Conservation (phyloP, 1,140 invertebrate genomes). For the Tetramorium parvispinum region DNA sequence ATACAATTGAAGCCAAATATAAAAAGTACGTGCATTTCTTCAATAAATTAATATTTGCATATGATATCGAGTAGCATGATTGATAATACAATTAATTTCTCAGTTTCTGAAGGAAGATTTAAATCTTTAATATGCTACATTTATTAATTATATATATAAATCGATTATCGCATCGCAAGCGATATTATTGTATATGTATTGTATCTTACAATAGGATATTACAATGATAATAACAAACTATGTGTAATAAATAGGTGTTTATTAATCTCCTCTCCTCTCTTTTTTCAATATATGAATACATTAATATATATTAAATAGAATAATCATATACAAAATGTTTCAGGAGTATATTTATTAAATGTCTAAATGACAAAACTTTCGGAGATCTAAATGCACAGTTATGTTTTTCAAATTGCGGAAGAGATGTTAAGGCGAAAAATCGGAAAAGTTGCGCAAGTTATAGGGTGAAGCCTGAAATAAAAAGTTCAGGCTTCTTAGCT, state of each 20-base stretch:
- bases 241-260: not conserved
- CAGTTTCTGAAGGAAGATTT: not conserved
- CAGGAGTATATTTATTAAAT: not conserved
- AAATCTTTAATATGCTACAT: not conserved
- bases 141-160: not conserved
- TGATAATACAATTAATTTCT: conserved; percentile 12
- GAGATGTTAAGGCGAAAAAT: conserved; percentile 48
- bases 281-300: not conserved
- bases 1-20: not conserved
- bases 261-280: not conserved
- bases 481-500: conserved; percentile 32
- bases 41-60: conserved; percentile 18
- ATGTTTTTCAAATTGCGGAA: conserved; percentile 23
- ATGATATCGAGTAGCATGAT: not conserved
- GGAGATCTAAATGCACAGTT: conserved; percentile 3
- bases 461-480: conserved; percentile 25
- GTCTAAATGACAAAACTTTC: not conserved
- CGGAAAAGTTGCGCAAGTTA: conserved; percentile 39
- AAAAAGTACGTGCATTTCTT: not conserved
- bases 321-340: not conserved
- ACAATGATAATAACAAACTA: not conserved
- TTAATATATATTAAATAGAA: not conserved
- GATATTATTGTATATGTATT: not conserved
- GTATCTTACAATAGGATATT: not conserved
- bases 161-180: not conserved